Base-by-base conservation (phyloP, 2,797 vertebrate species). In the Muraenolepis orangiensis region DNA sequence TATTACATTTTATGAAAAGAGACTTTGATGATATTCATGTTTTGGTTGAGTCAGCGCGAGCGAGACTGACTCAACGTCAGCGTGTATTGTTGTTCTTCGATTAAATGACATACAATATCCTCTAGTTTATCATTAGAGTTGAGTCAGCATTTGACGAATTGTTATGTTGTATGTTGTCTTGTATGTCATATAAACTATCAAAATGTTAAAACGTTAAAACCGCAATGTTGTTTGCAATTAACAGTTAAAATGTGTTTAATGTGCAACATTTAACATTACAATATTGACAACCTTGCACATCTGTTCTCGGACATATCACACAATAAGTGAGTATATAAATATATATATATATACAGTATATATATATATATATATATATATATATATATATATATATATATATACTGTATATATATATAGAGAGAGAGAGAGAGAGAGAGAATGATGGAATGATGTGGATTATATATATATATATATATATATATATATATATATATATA, bases 381-480 rank as follows among this genome's bases (percentile, higher is more conserved):
- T n/a, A n/a, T n/a, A n/a, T n/a, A n/a, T n/a, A n/a, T n/a, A n/a
- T n/a, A n/a, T n/a, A n/a, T n/a, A n/a, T n/a, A n/a, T n/a, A n/a
- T n/a, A n/a, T n/a, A n/a, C n/a, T n/a, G n/a, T n/a, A n/a, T n/a
- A n/a, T n/a, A n/a, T n/a, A n/a, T n/a, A n/a, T n/a, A n/a, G n/a
- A n/a, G n/a, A 76, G 11, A 76, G 23, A 73, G 78, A 78, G 2
- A 23, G 34, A 71, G 42, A 69, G 14, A 76, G 18, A 79, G 71
- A 74, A 13, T 6, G 38, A 13, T 4, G 1, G 6, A 66, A 66
- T 2, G 0, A 64, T 64, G 64, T 66, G 64, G 13, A 16, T 13
- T 40, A 23, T 57, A 57, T 57, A 57, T 18, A 11, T n/a, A n/a
- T 11, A n/a, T 57, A 57, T n/a, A 57, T 2, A 57, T n/a, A n/a